Percentiles rank a stretch among this genome's conserved stretches.
Evolutionary conservation across 2,797 vertebrate species (phyloP).

Genomic region (Hoplostethus atlanticus): DNA sequence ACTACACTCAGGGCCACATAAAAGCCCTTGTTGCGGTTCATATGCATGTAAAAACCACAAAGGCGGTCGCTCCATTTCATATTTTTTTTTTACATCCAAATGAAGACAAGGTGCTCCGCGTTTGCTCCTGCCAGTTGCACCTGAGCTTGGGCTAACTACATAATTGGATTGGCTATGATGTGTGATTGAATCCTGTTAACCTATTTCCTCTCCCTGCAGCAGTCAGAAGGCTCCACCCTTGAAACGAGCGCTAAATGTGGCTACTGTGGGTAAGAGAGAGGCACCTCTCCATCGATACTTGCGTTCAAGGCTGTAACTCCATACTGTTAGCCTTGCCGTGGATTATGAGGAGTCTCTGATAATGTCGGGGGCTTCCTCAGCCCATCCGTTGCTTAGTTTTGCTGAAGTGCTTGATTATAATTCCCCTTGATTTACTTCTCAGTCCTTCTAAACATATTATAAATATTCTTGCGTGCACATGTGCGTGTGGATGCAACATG

Average conservation of each 20-base stretch:
- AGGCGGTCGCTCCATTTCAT: slow-evolving; percentile 44
- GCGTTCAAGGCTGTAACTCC: slow-evolving; percentile 47
- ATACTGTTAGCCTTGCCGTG: slow-evolving; percentile 37
- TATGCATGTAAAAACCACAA: slow-evolving; percentile 48
- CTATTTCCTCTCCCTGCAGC: slow-evolving; percentile 70
- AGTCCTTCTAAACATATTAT: background rate
- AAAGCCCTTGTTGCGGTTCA: slow-evolving; percentile 26
- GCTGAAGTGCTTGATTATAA: slow-evolving; percentile 4
- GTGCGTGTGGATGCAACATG: background rate
- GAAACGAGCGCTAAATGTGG: slow-evolving; percentile 17
- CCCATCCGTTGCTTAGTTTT: slow-evolving; percentile 10
- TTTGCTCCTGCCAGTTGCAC: slow-evolving; percentile 50
- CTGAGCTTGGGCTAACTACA: slow-evolving; percentile 65
- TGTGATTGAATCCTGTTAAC: slow-evolving; percentile 81
- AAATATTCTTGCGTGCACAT: background rate
- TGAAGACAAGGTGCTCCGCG: slow-evolving; percentile 10
- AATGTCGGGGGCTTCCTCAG: slow-evolving; percentile 29
- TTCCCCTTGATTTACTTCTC: background rate
- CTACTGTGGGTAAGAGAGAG: slow-evolving; percentile 3
- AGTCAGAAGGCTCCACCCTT: slow-evolving; percentile 58
- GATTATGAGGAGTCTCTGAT: slow-evolving; percentile 50
- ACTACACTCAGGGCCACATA: slow-evolving; percentile 20
- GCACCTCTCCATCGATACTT: slow-evolving; percentile 2
- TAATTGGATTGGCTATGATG: slow-evolving; percentile 77
- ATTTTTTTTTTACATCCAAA: slow-evolving; percentile 20